phyloP scores from a whole-genome alignment of 1,140 invertebrate genomes.

The Mercenaria mercenaria region DNA sequence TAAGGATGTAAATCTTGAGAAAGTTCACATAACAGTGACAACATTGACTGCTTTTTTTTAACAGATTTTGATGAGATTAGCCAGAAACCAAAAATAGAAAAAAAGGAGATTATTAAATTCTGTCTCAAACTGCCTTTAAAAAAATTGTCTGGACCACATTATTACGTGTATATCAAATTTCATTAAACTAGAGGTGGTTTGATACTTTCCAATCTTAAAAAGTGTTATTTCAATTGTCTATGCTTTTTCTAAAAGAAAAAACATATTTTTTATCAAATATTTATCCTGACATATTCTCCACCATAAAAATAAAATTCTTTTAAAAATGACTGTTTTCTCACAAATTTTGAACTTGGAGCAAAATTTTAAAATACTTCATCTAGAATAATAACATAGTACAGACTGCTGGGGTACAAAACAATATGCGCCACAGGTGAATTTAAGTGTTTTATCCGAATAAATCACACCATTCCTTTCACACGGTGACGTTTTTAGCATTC shows the following conservation, averaged over 20 bases:
- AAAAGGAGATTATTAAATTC: too few species aligned
- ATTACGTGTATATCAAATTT: too few species aligned
- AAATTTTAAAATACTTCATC: constrained; percentile 25
- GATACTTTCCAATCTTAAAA: too few species aligned
- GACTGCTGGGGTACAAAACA: constrained; percentile 32
- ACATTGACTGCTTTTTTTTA: not conserved
- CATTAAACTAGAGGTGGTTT: too few species aligned
- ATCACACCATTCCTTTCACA: constrained; percentile 34
- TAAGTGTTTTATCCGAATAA: constrained; percentile 58
- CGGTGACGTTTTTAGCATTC: constrained; percentile 45
- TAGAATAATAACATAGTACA: constrained; percentile 36
- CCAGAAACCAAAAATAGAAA: too few species aligned
- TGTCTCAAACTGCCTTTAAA: too few species aligned
- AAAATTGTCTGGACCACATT: too few species aligned
- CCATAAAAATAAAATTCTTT: not conserved
- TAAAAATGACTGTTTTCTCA: constrained; percentile 26
- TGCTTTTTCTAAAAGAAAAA: too few species aligned
- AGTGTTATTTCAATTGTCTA: too few species aligned
- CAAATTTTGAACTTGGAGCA: not conserved
- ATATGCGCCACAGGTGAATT: constrained; percentile 54
- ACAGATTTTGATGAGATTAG: constrained; percentile 15
- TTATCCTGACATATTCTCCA: not conserved
- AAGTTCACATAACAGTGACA: constrained; percentile 37
- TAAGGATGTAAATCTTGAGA: not conserved
- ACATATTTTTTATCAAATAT: too few species aligned